Conservation (phyloP, 2,797 vertebrate genomes). For the Synanceia verrucosa region DNA sequence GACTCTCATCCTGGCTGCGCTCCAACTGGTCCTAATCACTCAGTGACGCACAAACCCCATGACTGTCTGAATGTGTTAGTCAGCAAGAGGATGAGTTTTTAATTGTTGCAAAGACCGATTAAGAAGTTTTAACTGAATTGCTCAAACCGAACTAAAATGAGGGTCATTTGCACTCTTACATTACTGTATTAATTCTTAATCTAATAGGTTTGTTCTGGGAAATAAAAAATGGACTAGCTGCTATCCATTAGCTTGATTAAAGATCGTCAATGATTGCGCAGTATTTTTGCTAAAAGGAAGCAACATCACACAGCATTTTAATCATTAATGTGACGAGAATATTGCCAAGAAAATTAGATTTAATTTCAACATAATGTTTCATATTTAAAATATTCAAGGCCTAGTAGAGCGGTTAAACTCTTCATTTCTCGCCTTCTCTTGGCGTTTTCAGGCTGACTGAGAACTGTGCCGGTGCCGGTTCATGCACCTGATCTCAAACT, state of each 20-base stretch:
- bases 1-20: constrained; percentile 37
- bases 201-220: neutral
- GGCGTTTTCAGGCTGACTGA: too few species aligned
- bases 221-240: neutral
- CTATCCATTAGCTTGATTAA: constrained; percentile 1
- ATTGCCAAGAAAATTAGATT: constrained; percentile 7
- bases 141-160: constrained; percentile 15
- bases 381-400: constrained; percentile 6
- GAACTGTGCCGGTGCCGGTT: too few species aligned
- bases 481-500: too few species aligned
- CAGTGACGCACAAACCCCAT: constrained; percentile 35
- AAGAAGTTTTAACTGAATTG: constrained; percentile 27
- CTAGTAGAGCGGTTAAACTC: neutral
- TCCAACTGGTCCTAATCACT: constrained; percentile 52
- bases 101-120: constrained; percentile 39
- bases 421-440: neutral
- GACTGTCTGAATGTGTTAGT: constrained; percentile 35
- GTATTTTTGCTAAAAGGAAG: neutral
- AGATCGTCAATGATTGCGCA: neutral
- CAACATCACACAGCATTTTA: neutral
- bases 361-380: constrained; percentile 8
- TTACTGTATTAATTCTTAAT: neutral
- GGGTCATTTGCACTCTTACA: neutral
- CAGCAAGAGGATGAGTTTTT: constrained; percentile 13
- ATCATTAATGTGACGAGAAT: neutral